Conservation (phyloP, 2,888 invertebrate genomes). For the Mesoligia furuncula region DNA sequence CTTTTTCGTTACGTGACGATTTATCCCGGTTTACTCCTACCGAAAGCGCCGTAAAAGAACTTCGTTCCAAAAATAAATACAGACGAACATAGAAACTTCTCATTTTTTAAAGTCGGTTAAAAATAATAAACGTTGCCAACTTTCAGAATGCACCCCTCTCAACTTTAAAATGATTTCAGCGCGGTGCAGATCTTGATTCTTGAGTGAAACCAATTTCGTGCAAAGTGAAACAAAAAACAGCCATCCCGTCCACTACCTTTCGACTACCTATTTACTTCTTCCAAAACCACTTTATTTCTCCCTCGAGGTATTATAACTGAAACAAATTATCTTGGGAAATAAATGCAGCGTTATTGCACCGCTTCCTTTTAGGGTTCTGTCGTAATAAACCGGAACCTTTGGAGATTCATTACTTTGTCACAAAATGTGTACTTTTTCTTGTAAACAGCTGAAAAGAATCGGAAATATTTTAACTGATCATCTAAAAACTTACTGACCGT, state of each 20-base stretch:
- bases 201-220: slow-evolving; percentile 11
- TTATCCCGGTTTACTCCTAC: too few species aligned
- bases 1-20: too few species aligned
- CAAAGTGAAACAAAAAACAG: slow-evolving; percentile 5
- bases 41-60: too few species aligned
- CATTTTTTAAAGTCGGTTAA: too few species aligned
- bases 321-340: slow-evolving; percentile 32
- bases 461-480: too few species aligned
- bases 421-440: background rate
- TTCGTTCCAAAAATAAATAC: too few species aligned
- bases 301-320: slow-evolving; percentile 19
- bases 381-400: background rate
- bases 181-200: background rate
- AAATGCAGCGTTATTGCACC: slow-evolving; percentile 14
- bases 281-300: slow-evolving; percentile 18
- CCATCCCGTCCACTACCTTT: background rate
- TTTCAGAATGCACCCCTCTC: background rate
- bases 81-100: too few species aligned
- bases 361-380: slow-evolving; percentile 7
- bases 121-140: background rate
- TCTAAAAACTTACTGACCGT: too few species aligned
- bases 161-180: background rate
- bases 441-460: too few species aligned
- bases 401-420: background rate
- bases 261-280: background rate